Conservation (phyloP, 2,888 invertebrate species). For the Cheilosia vulpina region DNA sequence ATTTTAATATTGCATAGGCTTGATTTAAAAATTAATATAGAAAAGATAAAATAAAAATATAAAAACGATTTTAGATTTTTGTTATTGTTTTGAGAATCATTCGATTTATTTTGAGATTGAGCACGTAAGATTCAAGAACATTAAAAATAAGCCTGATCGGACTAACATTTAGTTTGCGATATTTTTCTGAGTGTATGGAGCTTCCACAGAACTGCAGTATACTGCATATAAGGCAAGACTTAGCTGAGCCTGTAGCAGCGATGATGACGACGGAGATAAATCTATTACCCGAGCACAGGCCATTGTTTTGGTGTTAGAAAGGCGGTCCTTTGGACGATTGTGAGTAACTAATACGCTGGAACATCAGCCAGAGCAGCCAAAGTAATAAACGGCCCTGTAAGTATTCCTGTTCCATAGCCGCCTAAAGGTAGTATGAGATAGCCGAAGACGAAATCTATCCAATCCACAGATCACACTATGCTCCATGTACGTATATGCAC, state of each 20-base stretch:
- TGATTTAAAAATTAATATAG: no score
- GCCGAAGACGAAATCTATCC: conserved; percentile 51
- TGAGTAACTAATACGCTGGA: conserved; percentile 46
- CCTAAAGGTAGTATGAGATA: conserved; percentile 55
- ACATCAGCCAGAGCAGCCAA: background rate
- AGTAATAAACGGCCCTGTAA: conserved; percentile 34
- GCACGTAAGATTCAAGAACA: no score
- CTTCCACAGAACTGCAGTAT: conserved; percentile 45
- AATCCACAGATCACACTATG: conserved; percentile 25
- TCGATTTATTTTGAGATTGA: no score
- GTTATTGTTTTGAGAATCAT: no score
- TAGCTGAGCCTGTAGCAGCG: conserved; percentile 4
- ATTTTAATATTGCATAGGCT: no score
- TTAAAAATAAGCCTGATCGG: no score
- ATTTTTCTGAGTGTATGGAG: no score
- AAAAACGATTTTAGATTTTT: no score
- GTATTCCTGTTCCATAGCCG: conserved; percentile 23
- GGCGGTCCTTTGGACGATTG: conserved; percentile 46
- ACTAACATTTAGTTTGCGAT: no score
- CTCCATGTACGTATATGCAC: background rate
- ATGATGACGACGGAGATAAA: conserved; percentile 49
- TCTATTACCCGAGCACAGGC: conserved; percentile 59
- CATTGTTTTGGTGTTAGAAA: conserved; percentile 66
- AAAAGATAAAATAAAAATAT: no score
- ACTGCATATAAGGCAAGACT: conserved; percentile 37